These are phyloP conservation scores for Nephrotoma appendiculata DNA, from an alignment of 2,888 invertebrate genomes.

Conservation along the genomic window DNA sequence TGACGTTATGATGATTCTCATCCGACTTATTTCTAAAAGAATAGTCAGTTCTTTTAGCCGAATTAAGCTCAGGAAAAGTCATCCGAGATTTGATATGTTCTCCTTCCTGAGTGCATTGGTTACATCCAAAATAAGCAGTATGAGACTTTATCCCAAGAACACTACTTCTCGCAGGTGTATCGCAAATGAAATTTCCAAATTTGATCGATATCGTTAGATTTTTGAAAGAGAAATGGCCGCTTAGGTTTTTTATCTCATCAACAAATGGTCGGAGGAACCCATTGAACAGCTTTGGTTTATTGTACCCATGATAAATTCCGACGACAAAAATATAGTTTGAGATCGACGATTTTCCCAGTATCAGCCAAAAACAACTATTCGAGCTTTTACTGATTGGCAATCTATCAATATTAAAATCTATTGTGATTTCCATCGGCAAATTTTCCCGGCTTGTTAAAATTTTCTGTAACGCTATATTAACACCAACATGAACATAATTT, in stretches of 20 bases:
- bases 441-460: not conserved
- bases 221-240: not conserved
- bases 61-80: conserved; percentile 7
- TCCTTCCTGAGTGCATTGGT: conserved; percentile 10
- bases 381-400: not conserved
- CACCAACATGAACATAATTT: not conserved
- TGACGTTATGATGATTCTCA: conserved; percentile 13
- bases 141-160: conserved; percentile 3
- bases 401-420: not conserved
- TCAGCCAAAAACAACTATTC: not conserved
- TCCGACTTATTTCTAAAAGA: conserved; percentile 10
- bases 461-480: not conserved
- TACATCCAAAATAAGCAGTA: conserved; percentile 8
- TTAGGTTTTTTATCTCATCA: not conserved
- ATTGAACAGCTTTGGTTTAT: not conserved
- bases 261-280: not conserved
- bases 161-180: not conserved
- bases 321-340: not conserved
- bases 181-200: not conserved
- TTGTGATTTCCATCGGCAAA: not conserved
- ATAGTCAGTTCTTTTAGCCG: not conserved
- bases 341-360: not conserved
- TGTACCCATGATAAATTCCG: not conserved
- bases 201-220: not conserved
- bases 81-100: conserved; percentile 10